A percentile compares a stretch with the other conserved stretches of the same genome.
Evolutionary conservation across 2,888 invertebrate genomes (phyloP).

Genomic region (Lysandra coridon): DNA sequence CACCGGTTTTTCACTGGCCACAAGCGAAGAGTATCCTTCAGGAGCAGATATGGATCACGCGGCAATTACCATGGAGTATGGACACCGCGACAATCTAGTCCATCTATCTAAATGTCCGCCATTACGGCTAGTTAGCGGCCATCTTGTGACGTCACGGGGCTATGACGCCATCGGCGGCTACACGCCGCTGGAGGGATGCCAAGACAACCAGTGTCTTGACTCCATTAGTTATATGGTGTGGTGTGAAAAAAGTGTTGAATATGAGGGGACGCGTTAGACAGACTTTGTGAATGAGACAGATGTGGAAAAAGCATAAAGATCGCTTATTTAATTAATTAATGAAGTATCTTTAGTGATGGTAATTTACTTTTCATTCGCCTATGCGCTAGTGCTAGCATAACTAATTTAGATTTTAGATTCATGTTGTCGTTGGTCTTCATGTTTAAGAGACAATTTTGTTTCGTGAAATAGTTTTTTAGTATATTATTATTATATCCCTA

Average conservation of each 20-base stretch:
- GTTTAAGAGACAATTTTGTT: too few relatives aligned
- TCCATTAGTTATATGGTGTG: conserved; percentile 4
- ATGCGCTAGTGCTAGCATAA: too few relatives aligned
- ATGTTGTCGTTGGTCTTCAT: too few relatives aligned
- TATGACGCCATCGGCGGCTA: background rate
- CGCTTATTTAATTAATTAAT: background rate
- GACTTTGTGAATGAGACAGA: background rate
- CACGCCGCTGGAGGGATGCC: background rate
- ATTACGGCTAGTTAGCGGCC: conserved; percentile 5
- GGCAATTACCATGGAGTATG: background rate
- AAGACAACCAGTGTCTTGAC: background rate
- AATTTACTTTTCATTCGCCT: too few relatives aligned
- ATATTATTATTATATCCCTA: too few relatives aligned
- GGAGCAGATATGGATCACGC: background rate
- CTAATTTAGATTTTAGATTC: too few relatives aligned
- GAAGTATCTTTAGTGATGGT: too few relatives aligned
- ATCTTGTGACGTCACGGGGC: conserved; percentile 1
- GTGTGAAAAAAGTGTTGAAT: background rate
- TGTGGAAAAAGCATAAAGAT: background rate
- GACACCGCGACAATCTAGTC: conserved; percentile 2
- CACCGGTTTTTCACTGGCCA: background rate
- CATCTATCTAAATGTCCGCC: background rate
- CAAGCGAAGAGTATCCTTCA: background rate
- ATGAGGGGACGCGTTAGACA: background rate
- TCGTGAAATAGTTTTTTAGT: too few relatives aligned